Percentiles rank a stretch among this genome's conserved stretches.
Conservation (phyloP, 2,888 invertebrate genomes). For the Hartigia nigra region DNA sequence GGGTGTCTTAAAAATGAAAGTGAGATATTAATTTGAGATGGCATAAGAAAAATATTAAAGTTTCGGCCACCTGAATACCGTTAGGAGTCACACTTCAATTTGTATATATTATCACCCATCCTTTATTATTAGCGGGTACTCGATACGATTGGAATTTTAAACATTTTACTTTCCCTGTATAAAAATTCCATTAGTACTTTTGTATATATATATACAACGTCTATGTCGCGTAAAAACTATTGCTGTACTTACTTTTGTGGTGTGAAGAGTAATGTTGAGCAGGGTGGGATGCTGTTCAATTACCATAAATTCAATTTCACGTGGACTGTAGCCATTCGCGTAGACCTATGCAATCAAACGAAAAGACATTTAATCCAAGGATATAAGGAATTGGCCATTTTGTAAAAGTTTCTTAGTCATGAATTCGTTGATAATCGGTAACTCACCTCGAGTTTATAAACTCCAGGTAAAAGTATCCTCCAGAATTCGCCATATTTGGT, state of each 20-base stretch:
- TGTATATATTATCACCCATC: background rate
- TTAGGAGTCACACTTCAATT: background rate
- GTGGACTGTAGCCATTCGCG: conserved; percentile 85
- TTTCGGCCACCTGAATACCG: background rate
- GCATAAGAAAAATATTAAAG: background rate
- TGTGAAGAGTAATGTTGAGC: conserved; percentile 83
- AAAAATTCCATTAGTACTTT: background rate
- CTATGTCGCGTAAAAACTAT: background rate
- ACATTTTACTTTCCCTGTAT: background rate
- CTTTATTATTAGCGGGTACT: background rate
- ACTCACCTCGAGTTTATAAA: conserved; percentile 83
- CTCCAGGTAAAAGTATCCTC: conserved; percentile 89
- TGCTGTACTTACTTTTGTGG: conserved; percentile 76
- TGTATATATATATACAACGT: background rate
- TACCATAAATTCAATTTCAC: conserved; percentile 87
- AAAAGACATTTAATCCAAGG: background rate
- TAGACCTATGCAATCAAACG: conserved; percentile 72
- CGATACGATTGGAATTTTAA: background rate
- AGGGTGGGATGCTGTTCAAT: conserved; percentile 87
- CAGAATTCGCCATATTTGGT: conserved; percentile 95
- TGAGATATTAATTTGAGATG: background rate
- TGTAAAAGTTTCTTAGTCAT: background rate
- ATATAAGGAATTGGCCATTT: background rate
- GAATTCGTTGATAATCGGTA: background rate
- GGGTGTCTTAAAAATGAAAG: background rate